Evolutionary conservation across 2,888 invertebrate genomes (phyloP).

Genomic region (Diaprepes abbreviatus): DNA sequence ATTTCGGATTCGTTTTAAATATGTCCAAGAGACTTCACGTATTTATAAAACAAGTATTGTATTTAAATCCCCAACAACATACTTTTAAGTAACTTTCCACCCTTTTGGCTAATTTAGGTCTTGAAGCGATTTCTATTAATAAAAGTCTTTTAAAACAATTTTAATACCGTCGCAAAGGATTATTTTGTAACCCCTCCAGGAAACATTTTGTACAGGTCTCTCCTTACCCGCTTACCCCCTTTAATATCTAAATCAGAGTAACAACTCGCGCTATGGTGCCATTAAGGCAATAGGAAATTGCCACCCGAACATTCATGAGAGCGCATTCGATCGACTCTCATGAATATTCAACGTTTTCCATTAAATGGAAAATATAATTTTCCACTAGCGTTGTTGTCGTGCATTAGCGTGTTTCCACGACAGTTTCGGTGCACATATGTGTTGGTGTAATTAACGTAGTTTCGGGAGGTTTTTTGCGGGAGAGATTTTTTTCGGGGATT

Average conservation of each 20-base stretch:
- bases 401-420: background rate
- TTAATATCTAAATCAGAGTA: background rate
- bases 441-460: background rate
- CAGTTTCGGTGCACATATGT: background rate
- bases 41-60: no score
- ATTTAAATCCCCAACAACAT: no score
- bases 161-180: no score
- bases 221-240: no score
- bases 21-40: no score
- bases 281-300: constrained; percentile 9
- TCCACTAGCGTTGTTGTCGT: background rate
- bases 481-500: background rate
- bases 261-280: background rate
- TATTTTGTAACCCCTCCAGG: no score
- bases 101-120: no score
- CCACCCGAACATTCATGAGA: background rate
- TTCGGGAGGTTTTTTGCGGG: background rate
- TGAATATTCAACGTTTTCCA: constrained; percentile 13
- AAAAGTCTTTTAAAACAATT: no score
- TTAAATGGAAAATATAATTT: constrained; percentile 14
- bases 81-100: no score
- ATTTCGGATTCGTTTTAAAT: no score
- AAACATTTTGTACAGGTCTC: no score
- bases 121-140: no score
- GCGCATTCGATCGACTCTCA: constrained; percentile 6